These are phyloP conservation scores for Lochmaea crataegi DNA, from an alignment of 2,888 invertebrate species.

Conservation along the genomic window DNA sequence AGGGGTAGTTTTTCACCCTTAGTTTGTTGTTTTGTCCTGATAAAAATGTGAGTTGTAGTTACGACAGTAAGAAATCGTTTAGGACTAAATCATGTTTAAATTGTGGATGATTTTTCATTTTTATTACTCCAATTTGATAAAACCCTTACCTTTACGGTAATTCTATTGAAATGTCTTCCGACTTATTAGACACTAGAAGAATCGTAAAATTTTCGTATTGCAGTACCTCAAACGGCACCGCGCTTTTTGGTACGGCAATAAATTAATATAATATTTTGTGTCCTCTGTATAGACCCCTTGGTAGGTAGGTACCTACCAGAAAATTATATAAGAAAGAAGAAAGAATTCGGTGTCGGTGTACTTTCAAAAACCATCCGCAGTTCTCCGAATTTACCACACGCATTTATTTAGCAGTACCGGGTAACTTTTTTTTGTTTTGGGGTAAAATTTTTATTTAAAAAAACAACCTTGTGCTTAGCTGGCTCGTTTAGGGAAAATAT, in stretches of 20 bases:
- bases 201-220: not conserved
- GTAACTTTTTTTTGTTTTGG: too few species aligned
- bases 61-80: too few species aligned
- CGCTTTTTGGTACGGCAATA: conserved; percentile 11
- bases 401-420: conserved; percentile 23
- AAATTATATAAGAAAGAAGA: conserved; percentile 25
- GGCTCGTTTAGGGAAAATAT: too few species aligned
- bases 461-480: too few species aligned
- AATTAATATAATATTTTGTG: conserved; percentile 22
- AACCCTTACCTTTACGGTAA: not conserved
- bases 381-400: conserved; percentile 35
- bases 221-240: not conserved
- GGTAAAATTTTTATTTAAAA: too few species aligned
- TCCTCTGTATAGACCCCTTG: not conserved
- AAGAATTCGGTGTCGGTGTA: conserved; percentile 6
- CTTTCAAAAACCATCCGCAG: conserved; percentile 21
- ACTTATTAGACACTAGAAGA: not conserved
- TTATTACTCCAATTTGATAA: too few species aligned
- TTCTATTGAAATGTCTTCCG: not conserved
- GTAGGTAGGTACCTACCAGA: not conserved
- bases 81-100: too few species aligned
- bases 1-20: too few species aligned
- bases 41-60: too few species aligned
- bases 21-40: too few species aligned
- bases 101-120: too few species aligned